Evolutionary conservation across 1,140 invertebrate species (phyloP).

Genomic region (Magallana ariakensis): DNA sequence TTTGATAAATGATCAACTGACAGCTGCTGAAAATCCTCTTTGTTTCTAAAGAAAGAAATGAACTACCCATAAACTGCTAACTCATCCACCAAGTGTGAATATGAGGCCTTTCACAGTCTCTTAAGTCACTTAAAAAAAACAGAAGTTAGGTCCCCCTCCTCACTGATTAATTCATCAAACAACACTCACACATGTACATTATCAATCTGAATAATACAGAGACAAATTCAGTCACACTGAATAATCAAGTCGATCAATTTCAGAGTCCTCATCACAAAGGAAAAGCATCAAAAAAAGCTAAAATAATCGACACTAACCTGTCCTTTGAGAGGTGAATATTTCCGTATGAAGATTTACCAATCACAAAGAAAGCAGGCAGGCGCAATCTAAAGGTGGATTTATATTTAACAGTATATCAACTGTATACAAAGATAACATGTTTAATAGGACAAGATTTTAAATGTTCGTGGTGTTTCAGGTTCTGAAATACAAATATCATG

Average conservation of each 20-base stretch:
- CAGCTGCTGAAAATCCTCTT: no score
- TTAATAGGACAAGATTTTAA: conserved; percentile 39
- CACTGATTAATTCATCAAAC: no score
- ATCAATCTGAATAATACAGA: no score
- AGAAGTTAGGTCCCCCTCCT: no score
- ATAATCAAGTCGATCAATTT: background rate
- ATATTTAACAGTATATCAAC: conserved; percentile 39
- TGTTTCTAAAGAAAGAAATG: no score
- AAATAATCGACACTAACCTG: background rate
- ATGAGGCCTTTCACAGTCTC: no score
- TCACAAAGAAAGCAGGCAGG: conserved; percentile 17
- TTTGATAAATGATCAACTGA: no score
- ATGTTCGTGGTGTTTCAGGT: conserved; percentile 27
- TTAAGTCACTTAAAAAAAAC: no score
- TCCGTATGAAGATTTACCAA: conserved; percentile 34
- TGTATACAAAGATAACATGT: conserved; percentile 16
- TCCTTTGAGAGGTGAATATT: conserved; percentile 4
- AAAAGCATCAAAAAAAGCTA: conserved; percentile 5
- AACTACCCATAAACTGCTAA: no score
- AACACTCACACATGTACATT: no score
- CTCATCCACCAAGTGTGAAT: no score
- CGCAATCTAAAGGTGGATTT: conserved; percentile 33
- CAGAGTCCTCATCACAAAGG: background rate
- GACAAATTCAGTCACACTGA: no score
- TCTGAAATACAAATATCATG: conserved; percentile 33